Base-by-base conservation (phyloP, 2,797 vertebrate genomes). In the Phrynocephalus guinanensis region DNA sequence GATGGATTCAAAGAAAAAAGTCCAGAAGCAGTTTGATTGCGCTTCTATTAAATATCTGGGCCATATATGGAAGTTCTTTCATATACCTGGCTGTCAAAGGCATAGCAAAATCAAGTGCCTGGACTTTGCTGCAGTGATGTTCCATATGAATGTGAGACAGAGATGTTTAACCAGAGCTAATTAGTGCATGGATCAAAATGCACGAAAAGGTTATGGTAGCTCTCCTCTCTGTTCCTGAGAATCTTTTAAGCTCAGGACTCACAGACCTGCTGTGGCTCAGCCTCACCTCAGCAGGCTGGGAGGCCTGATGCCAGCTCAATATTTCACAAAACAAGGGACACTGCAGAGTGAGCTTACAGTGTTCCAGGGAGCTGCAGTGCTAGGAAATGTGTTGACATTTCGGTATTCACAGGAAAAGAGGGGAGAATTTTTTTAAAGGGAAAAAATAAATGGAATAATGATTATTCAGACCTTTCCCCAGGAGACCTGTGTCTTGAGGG, bases 11-110 rank as follows among this genome's bases (percentile, higher is more conserved):
- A 86, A 91, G 82, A 85, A 79, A 86, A 56, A 81, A 0, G 1
- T 90, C 92, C 91, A 93, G 86, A 84, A 87, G 63, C 80, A 87
- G 86, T 91, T 94, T 91, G 93, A 93, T 93, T 92, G 92, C 80
- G 82, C 72, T 79, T 82, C 66, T 85, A 92, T 56, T 91, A 91
- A 90, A 88, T 70, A 89, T 82, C 77, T 56, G 68, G 71, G 60
- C 91, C 75, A 84, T 79, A 91, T 87, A 88, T 63, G 81, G 88
- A 72, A 89, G 33, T 88, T 66, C 84, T 91, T 81, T 83, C 91
- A 63, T 68, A 90, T 91, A 89, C 88, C 86, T 92, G 91, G 89
- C 90, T 92, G 83, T 71, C 84, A 93, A 88, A 90, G 88, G 75
- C 87, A 50, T 82, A 85, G 86, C 66, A 33, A 91, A 86, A 91